Conservation (phyloP, 2,797 vertebrate species). For the Mastacembelus armatus region DNA sequence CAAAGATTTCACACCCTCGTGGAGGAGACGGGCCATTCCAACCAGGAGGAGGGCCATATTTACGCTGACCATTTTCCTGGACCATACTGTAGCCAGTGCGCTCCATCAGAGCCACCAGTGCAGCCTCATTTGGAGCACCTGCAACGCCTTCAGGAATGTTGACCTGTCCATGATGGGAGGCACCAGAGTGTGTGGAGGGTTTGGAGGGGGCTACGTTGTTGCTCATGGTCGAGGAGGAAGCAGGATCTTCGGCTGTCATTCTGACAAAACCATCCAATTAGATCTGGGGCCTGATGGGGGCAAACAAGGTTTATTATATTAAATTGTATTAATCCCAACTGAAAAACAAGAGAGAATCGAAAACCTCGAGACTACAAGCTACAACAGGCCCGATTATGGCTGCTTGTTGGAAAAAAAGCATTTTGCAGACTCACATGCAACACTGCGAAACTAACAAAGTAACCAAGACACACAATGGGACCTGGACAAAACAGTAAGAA, state of each 20-base stretch:
- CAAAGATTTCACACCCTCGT: conserved; percentile 96
- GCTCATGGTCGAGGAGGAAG: conserved; percentile 91
- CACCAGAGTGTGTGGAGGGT: conserved; percentile 70
- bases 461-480: conserved; percentile 31
- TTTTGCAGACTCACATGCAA: conserved; percentile 11
- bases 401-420: conserved; percentile 15
- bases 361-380: conserved; percentile 24
- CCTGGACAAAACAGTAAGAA: conserved; percentile 54
- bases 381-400: not conserved
- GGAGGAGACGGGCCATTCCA: conserved; percentile 93
- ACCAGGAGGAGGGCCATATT: conserved; percentile 94
- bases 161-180: conserved; percentile 80
- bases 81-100: conserved; percentile 95
- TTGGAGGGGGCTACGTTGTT: conserved; percentile 82
- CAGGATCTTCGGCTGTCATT: conserved; percentile 98
- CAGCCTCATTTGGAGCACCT: conserved; percentile 90
- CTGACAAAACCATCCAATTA: conserved; percentile 93
- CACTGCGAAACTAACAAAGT: conserved; percentile 32
- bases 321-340: not conserved
- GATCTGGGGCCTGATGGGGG: conserved; percentile 80
- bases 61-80: conserved; percentile 98
- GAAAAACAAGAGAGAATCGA: not conserved
- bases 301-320: conserved; percentile 12
- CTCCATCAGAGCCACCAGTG: conserved; percentile 92
- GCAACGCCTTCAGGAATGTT: conserved; percentile 90